Conservation (phyloP, 2,797 vertebrate species). For the Ctenopoma multispine region DNA sequence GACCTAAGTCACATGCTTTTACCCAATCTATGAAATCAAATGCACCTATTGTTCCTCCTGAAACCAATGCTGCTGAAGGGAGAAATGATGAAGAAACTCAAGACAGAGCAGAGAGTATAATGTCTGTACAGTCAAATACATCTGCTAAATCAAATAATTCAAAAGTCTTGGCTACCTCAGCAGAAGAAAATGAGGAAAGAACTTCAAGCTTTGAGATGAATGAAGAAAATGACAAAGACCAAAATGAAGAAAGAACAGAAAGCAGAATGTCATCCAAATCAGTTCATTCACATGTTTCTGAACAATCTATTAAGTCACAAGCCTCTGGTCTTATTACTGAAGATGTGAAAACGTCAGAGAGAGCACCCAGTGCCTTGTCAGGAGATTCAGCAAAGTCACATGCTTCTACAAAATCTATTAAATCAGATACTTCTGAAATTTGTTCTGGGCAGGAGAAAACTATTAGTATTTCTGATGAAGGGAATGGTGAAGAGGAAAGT, state of each 20-base stretch:
- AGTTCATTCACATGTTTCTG: slow-evolving; percentile 39
- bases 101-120: slow-evolving; percentile 55
- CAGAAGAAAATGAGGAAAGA: slow-evolving; percentile 38
- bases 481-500: slow-evolving; percentile 21
- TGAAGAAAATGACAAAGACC: slow-evolving; percentile 4
- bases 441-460: slow-evolving; percentile 22
- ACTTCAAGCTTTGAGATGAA: slow-evolving; percentile 30
- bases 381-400: slow-evolving; percentile 61
- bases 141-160: slow-evolving; percentile 50
- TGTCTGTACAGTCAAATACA: slow-evolving; percentile 50
- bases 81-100: slow-evolving; percentile 18
- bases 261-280: slow-evolving; percentile 58
- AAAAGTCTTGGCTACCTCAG: slow-evolving; percentile 15
- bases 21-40: slow-evolving; percentile 36
- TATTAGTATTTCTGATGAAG: slow-evolving; percentile 14
- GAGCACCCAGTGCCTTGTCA: slow-evolving; percentile 32
- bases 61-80: not conserved
- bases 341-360: slow-evolving; percentile 17
- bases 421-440: slow-evolving; percentile 44
- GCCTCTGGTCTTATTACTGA: slow-evolving; percentile 18
- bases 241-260: slow-evolving; percentile 54
- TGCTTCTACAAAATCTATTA: slow-evolving; percentile 30
- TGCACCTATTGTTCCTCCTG: slow-evolving; percentile 16
- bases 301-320: slow-evolving; percentile 34
- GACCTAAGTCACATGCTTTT: slow-evolving; percentile 58